phyloP scores from a whole-genome alignment of 2,888 invertebrate species.

The Zygogramma bicolorata region DNA sequence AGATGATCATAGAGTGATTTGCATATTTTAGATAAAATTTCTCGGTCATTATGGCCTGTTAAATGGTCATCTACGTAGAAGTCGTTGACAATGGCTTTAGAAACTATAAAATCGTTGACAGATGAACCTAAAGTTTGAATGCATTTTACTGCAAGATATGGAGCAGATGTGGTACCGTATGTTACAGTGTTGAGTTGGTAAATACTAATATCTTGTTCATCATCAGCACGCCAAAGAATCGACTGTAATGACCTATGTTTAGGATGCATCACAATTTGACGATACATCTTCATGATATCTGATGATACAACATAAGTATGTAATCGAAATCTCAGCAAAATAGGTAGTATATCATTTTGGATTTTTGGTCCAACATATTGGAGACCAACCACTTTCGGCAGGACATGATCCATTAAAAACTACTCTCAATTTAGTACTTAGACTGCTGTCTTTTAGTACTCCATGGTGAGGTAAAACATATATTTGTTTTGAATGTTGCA shows the following conservation, averaged over 20 bases:
- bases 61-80: constrained; percentile 31
- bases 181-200: constrained; percentile 47
- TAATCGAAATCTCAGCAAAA: constrained; percentile 40
- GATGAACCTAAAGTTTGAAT: constrained; percentile 26
- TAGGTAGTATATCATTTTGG: constrained; percentile 36
- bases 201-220: constrained; percentile 22
- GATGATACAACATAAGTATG: constrained; percentile 27
- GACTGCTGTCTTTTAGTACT: constrained; percentile 29
- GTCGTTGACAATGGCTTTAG: constrained; percentile 12
- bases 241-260: constrained; percentile 19
- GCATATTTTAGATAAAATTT: too few relatives aligned
- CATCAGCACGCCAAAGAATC: constrained; percentile 5
- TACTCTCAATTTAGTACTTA: constrained; percentile 40
- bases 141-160: constrained; percentile 33
- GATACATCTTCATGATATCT: constrained; percentile 48
- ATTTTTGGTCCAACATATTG: constrained; percentile 33
- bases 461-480: constrained; percentile 47
- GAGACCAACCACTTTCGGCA: too few relatives aligned
- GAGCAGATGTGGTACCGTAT: constrained; percentile 36
- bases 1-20: too few relatives aligned
- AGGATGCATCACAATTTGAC: constrained; percentile 34
- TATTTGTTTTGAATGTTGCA: too few relatives aligned
- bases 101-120: too few relatives aligned
- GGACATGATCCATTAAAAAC: constrained; percentile 44
- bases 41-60: constrained; percentile 21